Base-by-base conservation (phyloP, 2,888 invertebrate genomes). In the Morpho helenor region DNA sequence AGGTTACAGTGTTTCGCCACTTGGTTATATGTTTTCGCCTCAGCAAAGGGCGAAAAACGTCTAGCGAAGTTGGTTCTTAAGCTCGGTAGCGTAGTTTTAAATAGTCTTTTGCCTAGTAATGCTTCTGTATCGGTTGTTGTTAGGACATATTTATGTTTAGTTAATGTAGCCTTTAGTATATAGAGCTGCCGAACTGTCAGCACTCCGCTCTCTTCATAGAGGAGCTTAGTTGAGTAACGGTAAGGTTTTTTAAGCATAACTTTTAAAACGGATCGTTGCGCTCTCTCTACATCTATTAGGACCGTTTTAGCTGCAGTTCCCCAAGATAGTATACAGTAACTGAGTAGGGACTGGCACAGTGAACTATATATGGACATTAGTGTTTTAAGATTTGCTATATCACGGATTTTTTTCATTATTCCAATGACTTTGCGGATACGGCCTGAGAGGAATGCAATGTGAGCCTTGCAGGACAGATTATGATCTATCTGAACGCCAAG, bases 321-420 rank as follows among this genome's bases (percentile, higher is more conserved):
- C 60, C 57, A 60, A 7, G 50, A 57, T 8, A 10, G 16, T 44
- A 59, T 51, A 51, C 54, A 46, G 31, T 59, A 59, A 5, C 10
- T 55, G 31, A 59, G 16, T 40, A 59, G 8, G 5, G 59, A 59
- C 39, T 59, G 51, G 10, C 51, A 50, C 8, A 59, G n/a, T 9
- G 49, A 22, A 7, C 42, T 41, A 47, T 54, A 59, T 41, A 56
- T 16, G 31, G 48, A 8, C 45, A 40, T 56, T 23, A 53, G 16
- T 7, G 43, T 49, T 41, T 49, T 22, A 23, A n/a, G 7, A 8
- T 44, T 10, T 16, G 59, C 49, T 43, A 49, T n/a, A 8, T 52
- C 7, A 5, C 50, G 51, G 7, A 56, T 40, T 46, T 23, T 45
- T 52, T 52, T 52, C 41, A 57, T 50, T 22, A 61, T 48, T 23